These are phyloP conservation scores for Indicator indicator DNA, from an alignment of 2,113 vertebrate species.

Conservation along the genomic window DNA sequence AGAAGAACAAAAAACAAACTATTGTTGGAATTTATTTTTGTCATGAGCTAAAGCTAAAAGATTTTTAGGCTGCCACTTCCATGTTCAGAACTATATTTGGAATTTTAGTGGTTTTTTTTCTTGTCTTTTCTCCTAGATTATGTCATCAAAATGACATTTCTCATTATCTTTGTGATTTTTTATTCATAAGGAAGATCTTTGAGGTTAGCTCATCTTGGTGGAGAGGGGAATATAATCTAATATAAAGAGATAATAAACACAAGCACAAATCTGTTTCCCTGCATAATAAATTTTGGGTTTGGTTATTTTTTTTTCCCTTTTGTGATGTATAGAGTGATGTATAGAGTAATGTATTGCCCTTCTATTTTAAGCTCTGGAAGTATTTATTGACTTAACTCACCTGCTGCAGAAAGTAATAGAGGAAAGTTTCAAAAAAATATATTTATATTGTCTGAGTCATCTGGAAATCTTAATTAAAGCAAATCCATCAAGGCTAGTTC, in stretches of 20 bases:
- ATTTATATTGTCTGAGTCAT: slow-evolving; percentile 21
- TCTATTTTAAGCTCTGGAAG: background rate
- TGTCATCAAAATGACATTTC: background rate
- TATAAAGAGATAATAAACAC: background rate
- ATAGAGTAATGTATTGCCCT: background rate
- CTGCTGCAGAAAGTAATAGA: background rate
- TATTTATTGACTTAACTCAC: background rate
- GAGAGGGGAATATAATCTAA: background rate
- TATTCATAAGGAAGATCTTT: background rate
- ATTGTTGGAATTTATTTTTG: background rate
- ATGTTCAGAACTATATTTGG: background rate
- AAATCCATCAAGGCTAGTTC: slow-evolving; percentile 9
- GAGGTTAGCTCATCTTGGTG: background rate
- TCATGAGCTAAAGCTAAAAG: background rate
- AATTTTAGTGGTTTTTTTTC: background rate
- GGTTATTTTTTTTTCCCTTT: background rate
- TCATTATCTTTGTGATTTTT: background rate
- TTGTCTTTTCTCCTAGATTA: background rate
- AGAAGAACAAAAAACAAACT: background rate
- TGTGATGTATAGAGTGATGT: background rate
- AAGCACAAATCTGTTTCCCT: background rate
- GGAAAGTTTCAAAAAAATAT: background rate
- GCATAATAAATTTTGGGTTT: background rate
- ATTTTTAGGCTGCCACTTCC: background rate
- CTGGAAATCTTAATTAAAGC: slow-evolving; percentile 35